A percentile compares a stretch with the other conserved stretches of the same genome.
phyloP scores from a whole-genome alignment of 30 jellyfish, hydroid and myxozoan species.

The Sanderia malayensis region DNA sequence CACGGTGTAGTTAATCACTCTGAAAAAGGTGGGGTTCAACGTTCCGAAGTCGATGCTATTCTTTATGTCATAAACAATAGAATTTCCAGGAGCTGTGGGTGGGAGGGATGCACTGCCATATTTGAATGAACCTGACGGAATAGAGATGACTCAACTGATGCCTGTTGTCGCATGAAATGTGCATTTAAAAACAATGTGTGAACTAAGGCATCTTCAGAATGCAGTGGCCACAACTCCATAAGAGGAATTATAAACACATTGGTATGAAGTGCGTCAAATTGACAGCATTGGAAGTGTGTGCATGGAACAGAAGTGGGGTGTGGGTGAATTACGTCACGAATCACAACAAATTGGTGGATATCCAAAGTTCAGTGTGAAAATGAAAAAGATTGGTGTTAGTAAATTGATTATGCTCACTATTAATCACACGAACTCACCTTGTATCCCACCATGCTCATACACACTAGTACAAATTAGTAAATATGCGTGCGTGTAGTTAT shows the following conservation, averaged over 20 bases:
- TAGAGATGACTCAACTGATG: background rate
- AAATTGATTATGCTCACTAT: too few relatives aligned
- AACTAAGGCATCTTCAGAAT: background rate
- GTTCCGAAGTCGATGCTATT: slow-evolving; percentile 23
- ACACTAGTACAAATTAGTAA: too few relatives aligned
- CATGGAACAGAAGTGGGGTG: too few relatives aligned
- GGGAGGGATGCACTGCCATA: background rate
- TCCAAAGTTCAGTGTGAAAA: too few relatives aligned
- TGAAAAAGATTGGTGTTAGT: too few relatives aligned
- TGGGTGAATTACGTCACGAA: too few relatives aligned
- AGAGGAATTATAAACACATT: background rate
- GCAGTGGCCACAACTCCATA: background rate
- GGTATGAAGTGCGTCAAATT: background rate
- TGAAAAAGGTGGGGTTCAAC: slow-evolving; percentile 28
- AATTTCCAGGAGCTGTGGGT: background rate
- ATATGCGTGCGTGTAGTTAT: too few relatives aligned
- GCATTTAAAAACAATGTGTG: background rate
- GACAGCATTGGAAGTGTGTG: too few relatives aligned
- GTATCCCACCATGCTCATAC: background rate
- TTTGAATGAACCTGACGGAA: background rate
- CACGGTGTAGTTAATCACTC: slow-evolving; percentile 20
- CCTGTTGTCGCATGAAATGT: background rate
- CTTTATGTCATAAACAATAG: slow-evolving; percentile 9
- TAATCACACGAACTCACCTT: too few relatives aligned
- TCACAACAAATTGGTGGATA: too few relatives aligned